phyloP scores from a whole-genome alignment of 2,888 invertebrate species.

The Megamerina dolium region DNA sequence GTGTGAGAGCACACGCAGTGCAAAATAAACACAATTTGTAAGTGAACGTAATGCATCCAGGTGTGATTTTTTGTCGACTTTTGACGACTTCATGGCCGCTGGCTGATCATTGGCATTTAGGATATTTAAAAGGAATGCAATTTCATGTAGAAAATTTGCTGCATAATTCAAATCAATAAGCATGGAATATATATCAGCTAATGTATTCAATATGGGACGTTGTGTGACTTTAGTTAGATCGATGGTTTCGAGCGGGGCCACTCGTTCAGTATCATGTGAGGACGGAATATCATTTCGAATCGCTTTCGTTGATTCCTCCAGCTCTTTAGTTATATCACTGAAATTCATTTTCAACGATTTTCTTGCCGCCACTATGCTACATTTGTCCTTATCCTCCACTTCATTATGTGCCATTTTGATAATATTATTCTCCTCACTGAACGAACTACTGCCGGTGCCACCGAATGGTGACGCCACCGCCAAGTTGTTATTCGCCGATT shows the following conservation, averaged over 20 bases:
- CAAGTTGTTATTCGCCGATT: slow-evolving; percentile 2
- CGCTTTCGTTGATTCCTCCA: slow-evolving; percentile 12
- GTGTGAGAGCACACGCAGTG: slow-evolving; percentile 58
- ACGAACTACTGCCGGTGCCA: slow-evolving; percentile 32
- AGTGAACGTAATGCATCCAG: slow-evolving; percentile 51
- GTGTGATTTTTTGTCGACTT: neutral
- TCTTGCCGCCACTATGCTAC: slow-evolving; percentile 35
- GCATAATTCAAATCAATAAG: slow-evolving; percentile 44
- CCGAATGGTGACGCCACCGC: slow-evolving; percentile 4
- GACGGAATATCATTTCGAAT: neutral
- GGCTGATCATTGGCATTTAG: slow-evolving; percentile 27
- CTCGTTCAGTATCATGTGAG: neutral
- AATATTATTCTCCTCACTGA: slow-evolving; percentile 47
- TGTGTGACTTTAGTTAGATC: slow-evolving; percentile 30
- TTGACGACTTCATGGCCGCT: slow-evolving; percentile 2
- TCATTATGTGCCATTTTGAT: slow-evolving; percentile 38
- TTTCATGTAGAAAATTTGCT: slow-evolving; percentile 43
- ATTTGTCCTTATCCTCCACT: slow-evolving; percentile 35
- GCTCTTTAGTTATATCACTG: slow-evolving; percentile 34
- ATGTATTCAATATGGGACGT: slow-evolving; percentile 24
- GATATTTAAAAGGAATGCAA: slow-evolving; percentile 42
- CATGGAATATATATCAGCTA: slow-evolving; percentile 40
- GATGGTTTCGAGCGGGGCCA: slow-evolving; percentile 12
- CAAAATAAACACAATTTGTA: slow-evolving; percentile 74
- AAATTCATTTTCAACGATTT: slow-evolving; percentile 35